phyloP scores from a whole-genome alignment of 2,888 invertebrate genomes.

The Drosophila subsilvestris region DNA sequence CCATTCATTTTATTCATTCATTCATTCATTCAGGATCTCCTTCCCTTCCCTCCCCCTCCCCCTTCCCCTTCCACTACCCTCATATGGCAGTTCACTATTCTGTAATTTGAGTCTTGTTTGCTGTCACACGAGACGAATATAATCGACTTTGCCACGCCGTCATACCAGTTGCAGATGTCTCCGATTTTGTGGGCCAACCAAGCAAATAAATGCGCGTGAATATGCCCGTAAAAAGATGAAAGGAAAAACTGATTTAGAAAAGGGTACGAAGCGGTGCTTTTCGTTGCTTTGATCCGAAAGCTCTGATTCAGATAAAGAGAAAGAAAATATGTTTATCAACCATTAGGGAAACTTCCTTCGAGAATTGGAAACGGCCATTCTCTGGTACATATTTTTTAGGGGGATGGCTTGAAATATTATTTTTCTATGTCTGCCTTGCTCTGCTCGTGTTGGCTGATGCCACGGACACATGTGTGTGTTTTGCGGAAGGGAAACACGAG shows the following conservation, averaged over 20 bases:
- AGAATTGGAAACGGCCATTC: conserved; percentile 10
- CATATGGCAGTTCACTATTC: conserved; percentile 69
- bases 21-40: conserved; percentile 37
- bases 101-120: conserved; percentile 78
- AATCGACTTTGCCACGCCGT: conserved; percentile 75
- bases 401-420: conserved; percentile 31
- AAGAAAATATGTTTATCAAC: neutral
- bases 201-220: conserved; percentile 29
- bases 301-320: neutral
- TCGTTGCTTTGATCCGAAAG: neutral
- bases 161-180: conserved; percentile 53
- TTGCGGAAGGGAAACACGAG: conserved; percentile 4
- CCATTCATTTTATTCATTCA: conserved; percentile 80
- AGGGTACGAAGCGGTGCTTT: conserved; percentile 13
- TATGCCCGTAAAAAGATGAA: conserved; percentile 23
- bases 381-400: conserved; percentile 11
- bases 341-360: neutral
- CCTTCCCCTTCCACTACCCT: neutral
- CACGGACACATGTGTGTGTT: neutral
- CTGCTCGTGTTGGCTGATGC: conserved; percentile 8
- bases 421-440: conserved; percentile 24
- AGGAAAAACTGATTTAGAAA: neutral
- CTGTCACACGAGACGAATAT: conserved; percentile 78
- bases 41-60: neutral
- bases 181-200: conserved; percentile 59